Conservation (phyloP, 2,888 invertebrate species). For the Chironomus riparius region DNA sequence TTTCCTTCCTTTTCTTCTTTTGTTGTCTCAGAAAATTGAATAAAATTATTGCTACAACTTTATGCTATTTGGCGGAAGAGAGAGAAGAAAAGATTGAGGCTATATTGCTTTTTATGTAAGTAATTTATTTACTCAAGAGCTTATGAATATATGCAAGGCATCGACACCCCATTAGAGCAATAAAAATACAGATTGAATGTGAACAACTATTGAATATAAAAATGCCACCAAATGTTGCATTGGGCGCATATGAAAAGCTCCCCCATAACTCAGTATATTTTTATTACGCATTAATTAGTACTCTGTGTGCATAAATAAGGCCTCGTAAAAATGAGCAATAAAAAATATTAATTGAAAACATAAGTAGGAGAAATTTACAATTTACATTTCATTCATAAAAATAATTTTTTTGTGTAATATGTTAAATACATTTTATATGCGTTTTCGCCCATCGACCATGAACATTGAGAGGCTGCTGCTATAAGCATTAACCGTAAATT, state of each 20-base stretch:
- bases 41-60: not conserved
- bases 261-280: not conserved
- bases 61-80: not conserved
- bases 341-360: constrained; percentile 13
- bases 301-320: constrained; percentile 8
- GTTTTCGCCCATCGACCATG: not conserved
- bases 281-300: constrained; percentile 8
- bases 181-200: too few species aligned
- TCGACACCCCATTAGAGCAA: too few species aligned
- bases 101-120: too few species aligned
- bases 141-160: too few species aligned
- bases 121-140: too few species aligned
- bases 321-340: not conserved
- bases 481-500: constrained; percentile 8
- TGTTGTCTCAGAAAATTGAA: not conserved
- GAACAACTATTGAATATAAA: not conserved
- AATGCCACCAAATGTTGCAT: not conserved
- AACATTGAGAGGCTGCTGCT: constrained; percentile 5
- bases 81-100: not conserved
- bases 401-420: not conserved
- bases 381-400: not conserved
- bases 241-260: not conserved
- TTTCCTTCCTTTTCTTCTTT: too few species aligned
- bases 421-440: constrained; percentile 10
- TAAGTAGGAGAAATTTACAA: constrained; percentile 3